Percentiles rank a stretch among this genome's conserved stretches.
phyloP scores from a whole-genome alignment of 2,113 vertebrate species.

The Protomyctophum bolini region DNA sequence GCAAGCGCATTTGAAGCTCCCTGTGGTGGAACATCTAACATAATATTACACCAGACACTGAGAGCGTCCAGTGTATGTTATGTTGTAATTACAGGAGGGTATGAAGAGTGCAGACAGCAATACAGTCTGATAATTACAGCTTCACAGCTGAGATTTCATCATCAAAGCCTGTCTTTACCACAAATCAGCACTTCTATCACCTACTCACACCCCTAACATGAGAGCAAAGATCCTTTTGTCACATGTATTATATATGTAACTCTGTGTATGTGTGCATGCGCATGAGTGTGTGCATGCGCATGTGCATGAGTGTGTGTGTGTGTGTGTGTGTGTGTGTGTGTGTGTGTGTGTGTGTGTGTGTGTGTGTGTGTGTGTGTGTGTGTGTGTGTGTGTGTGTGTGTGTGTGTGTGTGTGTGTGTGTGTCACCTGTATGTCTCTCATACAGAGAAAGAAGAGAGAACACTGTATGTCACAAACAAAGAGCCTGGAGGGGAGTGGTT shows the following conservation, averaged over 20 bases:
- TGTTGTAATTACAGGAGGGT: slow-evolving; percentile 71
- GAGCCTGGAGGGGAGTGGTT: slow-evolving; percentile 2
- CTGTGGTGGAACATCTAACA: slow-evolving; percentile 53
- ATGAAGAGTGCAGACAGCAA: slow-evolving; percentile 71
- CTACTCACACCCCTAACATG: slow-evolving; percentile 40
- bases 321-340: neutral
- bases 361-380: slow-evolving; percentile 13
- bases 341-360: neutral
- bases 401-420: slow-evolving; percentile 9
- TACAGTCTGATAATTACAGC: slow-evolving; percentile 75
- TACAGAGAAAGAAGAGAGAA: slow-evolving; percentile 15
- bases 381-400: slow-evolving; percentile 8
- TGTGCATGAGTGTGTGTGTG: slow-evolving; percentile 1
- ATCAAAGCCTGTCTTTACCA: slow-evolving; percentile 70
- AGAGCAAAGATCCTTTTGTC: slow-evolving; percentile 46
- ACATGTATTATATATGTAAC: slow-evolving; percentile 11
- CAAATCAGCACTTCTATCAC: slow-evolving; percentile 77
- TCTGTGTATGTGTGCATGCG: neutral
- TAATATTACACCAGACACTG: slow-evolving; percentile 56
- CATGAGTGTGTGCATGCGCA: too few species aligned
- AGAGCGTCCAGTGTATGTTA: slow-evolving; percentile 60
- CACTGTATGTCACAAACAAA: slow-evolving; percentile 36
- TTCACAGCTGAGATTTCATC: slow-evolving; percentile 75
- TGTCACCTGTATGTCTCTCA: neutral
- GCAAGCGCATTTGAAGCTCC: slow-evolving; percentile 55